Evolutionary conservation across 2,888 invertebrate species (phyloP), one percentile per base, ranked within the genome.

Genomic region (Caenorhabditis panamensis): DNA sequence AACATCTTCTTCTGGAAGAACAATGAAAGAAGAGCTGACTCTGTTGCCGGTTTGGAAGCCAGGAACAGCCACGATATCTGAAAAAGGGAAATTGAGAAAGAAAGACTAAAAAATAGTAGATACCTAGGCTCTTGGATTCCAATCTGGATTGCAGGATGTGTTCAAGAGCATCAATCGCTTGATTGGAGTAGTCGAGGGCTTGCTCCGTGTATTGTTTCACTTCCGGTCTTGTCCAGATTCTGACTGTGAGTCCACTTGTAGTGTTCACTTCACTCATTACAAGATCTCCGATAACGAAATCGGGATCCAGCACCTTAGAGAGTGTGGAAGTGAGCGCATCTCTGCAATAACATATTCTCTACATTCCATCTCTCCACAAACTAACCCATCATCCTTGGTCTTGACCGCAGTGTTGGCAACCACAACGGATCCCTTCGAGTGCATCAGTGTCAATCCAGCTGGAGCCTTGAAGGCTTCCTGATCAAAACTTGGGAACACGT

Each of bases 1-100:
- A 56, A 82, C 49, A 54, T 79, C 77, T 53, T 77, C 71, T 72
- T 85, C 85, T 5, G 79, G 93, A 91, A 94, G 97, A 0, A 96
- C 96, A 5, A 97, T 95, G 49, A 97, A 92, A 1, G 95, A 95
- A 96, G 97, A 95, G 92, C 96, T 95, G 91, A 97, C 97, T 94
- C 97, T 97, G 0, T 97, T 97, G 0, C 96, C 97, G 1, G 94
- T 94, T 0, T 94, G 62, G 94, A 96, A 96, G 91, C 96, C 95
- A 0, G 96, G 96, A 75, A 96, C 92, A 0, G 95, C 96, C 16
- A 95, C 93, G 89, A 95, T 92, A 91, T 95, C 95, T 90, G 83
- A 13, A 83, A 18, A 11, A 20, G 9, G 22, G 4, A 13, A 16
- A 54, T 16, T 31, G 22, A 3, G 9, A 1, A 6, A 3, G 1